Base-by-base conservation (phyloP, 2,888 invertebrate species). In the Phytoseiulus persimilis region DNA sequence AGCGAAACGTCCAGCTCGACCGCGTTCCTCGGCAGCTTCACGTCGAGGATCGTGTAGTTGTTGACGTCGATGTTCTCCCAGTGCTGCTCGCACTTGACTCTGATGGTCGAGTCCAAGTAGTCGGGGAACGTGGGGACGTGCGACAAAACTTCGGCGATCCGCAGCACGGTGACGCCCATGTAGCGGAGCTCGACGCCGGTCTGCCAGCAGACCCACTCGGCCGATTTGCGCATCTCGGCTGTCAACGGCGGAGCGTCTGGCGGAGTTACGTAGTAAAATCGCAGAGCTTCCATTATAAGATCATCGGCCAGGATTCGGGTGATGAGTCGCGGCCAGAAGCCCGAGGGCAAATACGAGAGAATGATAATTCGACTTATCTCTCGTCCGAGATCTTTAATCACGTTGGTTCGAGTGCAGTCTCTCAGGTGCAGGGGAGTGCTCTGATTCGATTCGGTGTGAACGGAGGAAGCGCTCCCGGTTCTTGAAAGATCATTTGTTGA, bases 281-380 rank as follows among this genome's bases (percentile, higher is more conserved):
- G 94, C 0, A 96, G 95, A 23, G 96, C 95, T 91, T 95, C 95
- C 0, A 95, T 95, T 31, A 97, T 95, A 65, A 95, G 95, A 91
- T 96, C 95, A 92, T 98, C 98, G 0, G 97, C 97, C 90, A 98
- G 93, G 90, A 98, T 95, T n/a, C 98, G 94, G 0, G 98, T 96
- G 91, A 97, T 96, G 32, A 99, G 94, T 0, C 99, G 94, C 0
- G 98, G 96, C 98, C 99, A 99, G 94, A 99, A 99, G 0, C 99
- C 99, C 91, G 97, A 96, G 0, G 99, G 99, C 92, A 99, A 97
- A 93, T 99, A 99, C 0, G 98, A 97, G 95, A 99, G 95, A 18
- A 99, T 94, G 28, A 99, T 94, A 90, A 98, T 94, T 0, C 97
- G 94, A 0, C 95, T 91, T 84, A 91, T 91, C 9, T 87, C 87